A percentile compares a stretch with the other conserved stretches of the same genome.
phyloP scores from a whole-genome alignment of 92 coral and sea anemone genomes.

The Parazoanthus atlanticus region DNA sequence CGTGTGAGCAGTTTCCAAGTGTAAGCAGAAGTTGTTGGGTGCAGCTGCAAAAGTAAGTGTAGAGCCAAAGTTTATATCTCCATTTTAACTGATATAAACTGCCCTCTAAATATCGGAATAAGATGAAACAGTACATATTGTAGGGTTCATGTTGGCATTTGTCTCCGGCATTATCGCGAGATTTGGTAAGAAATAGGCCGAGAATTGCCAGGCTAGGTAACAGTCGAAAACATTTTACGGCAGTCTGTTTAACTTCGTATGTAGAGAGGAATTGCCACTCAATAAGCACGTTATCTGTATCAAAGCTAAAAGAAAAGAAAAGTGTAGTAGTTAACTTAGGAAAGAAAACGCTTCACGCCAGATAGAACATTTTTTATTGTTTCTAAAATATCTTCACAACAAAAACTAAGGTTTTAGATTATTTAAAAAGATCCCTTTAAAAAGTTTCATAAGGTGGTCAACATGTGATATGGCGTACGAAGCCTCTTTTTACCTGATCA shows the following conservation, averaged over 20 bases:
- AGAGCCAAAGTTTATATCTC: not conserved
- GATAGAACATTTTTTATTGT: not conserved
- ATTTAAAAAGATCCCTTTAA: no score
- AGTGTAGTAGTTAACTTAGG: no score
- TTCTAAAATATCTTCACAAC: not conserved
- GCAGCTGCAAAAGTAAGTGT: constrained; percentile 48
- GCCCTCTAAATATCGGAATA: not conserved
- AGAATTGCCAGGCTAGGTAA: no score
- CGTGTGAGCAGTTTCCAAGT: constrained; percentile 68
- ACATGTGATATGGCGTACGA: not conserved
- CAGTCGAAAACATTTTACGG: no score
- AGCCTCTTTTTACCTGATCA: not conserved
- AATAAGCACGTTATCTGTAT: no score
- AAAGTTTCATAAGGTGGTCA: not conserved
- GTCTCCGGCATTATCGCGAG: not conserved
- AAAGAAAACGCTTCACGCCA: not conserved
- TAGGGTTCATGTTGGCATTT: no score
- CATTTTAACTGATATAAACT: not conserved
- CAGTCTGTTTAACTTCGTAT: no score
- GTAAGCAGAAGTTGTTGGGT: constrained; percentile 40
- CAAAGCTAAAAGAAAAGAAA: no score
- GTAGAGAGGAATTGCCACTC: no score
- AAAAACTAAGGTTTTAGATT: no score
- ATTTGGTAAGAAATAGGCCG: no score
- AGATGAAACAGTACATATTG: no score